A percentile compares a stretch with the other conserved stretches of the same genome.
These are phyloP conservation scores for Catharus minimus DNA, from an alignment of 2,113 vertebrate genomes.

Conservation along the genomic window DNA sequence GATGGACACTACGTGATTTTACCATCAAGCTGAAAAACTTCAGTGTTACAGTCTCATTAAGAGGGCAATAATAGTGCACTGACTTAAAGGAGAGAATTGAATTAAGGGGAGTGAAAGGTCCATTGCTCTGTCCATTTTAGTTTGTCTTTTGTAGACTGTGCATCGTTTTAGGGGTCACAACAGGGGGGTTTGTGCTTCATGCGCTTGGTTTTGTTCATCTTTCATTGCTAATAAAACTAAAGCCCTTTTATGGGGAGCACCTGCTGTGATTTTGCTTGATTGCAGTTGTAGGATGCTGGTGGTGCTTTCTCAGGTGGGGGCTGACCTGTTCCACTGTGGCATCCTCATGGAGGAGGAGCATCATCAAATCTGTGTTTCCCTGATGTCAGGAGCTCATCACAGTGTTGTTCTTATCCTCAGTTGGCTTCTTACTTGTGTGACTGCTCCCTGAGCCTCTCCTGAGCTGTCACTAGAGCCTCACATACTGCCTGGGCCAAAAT, in stretches of 20 bases:
- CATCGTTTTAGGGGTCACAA: constrained; percentile 45
- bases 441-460: background rate
- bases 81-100: constrained; percentile 72
- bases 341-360: background rate
- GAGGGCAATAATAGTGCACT: constrained; percentile 68
- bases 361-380: background rate
- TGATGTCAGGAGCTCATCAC: background rate
- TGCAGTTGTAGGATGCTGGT: accelerated
- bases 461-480: background rate
- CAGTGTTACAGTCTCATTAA: constrained; percentile 67
- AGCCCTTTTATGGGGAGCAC: background rate
- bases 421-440: background rate
- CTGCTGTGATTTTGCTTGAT: background rate
- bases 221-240: constrained; percentile 8
- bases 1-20: constrained; percentile 77
- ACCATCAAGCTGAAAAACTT: constrained; percentile 75
- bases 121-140: constrained; percentile 38
- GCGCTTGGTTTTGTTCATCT: constrained; percentile 17
- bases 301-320: background rate
- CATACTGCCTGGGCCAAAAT: background rate
- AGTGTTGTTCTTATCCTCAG: background rate
- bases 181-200: background rate
- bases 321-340: background rate
- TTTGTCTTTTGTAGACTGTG: constrained; percentile 46
- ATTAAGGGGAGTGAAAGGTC: constrained; percentile 56